A percentile compares a stretch with the other conserved stretches of the same genome.
These are phyloP conservation scores for Sylvietta virens DNA, from an alignment of 2,113 vertebrate genomes.

Conservation along the genomic window DNA sequence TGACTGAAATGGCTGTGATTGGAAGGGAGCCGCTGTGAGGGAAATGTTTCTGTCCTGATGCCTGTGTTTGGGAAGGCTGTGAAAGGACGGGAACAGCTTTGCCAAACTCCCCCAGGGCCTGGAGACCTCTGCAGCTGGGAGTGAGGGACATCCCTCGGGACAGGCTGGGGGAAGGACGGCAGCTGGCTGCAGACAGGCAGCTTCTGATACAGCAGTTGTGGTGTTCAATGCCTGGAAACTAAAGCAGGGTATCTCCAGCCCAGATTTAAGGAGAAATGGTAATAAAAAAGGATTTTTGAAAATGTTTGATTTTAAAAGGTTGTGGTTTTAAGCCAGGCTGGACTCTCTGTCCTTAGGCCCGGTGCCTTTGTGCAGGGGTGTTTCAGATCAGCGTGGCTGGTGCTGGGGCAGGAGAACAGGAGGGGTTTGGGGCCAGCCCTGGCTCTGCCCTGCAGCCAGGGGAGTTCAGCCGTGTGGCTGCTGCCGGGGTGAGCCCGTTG, in stretches of 20 bases:
- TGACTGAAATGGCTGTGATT: background rate
- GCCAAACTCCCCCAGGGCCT: no score
- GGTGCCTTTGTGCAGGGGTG: background rate
- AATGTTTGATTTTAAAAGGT: background rate
- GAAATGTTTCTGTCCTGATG: background rate
- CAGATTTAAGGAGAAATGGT: background rate
- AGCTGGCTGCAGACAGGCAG: background rate
- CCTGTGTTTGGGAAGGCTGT: background rate
- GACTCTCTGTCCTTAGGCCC: background rate
- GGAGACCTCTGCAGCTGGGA: background rate
- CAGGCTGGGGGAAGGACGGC: background rate
- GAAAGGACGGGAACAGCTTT: background rate
- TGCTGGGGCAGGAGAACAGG: rapidly evolving
- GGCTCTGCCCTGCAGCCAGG: background rate
- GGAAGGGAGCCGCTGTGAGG: background rate
- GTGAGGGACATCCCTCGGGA: rapidly evolving
- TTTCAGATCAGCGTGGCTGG: rapidly evolving
- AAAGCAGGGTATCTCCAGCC: background rate
- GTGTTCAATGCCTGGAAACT: background rate
- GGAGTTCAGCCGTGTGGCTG: rapidly evolving
- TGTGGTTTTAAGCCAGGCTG: background rate
- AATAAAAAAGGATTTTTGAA: background rate
- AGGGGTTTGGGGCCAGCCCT: background rate
- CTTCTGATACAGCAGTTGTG: background rate
- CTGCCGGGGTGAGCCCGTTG: background rate